These are phyloP conservation scores for Columba guinea DNA, from an alignment of 2,797 vertebrate species.

Conservation along the genomic window DNA sequence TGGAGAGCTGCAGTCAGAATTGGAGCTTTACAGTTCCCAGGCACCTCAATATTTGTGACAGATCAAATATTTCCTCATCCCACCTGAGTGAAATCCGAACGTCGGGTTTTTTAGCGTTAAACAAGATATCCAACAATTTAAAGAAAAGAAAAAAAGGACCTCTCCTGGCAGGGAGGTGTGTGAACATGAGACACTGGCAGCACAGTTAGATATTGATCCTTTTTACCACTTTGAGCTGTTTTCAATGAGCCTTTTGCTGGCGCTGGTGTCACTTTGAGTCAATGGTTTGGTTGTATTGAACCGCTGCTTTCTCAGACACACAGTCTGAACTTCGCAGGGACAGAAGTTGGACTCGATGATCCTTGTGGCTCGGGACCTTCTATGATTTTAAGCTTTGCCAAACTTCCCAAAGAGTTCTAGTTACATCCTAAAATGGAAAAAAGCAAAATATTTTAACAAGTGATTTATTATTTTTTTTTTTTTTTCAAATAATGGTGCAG, in stretches of 20 bases:
- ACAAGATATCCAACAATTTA: neutral
- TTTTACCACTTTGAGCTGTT: neutral
- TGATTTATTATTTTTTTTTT: too few species aligned
- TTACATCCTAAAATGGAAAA: accelerated
- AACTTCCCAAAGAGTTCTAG: neutral
- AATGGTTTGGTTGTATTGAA: neutral
- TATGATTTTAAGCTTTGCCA: too few species aligned
- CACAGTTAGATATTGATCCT: neutral
- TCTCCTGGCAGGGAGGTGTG: neutral
- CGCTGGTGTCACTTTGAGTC: neutral
- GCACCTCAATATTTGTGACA: neutral
- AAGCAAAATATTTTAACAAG: neutral
- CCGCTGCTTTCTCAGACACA: too few species aligned
- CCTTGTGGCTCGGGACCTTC: too few species aligned
- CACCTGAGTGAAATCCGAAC: neutral
- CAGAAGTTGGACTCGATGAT: too few species aligned
- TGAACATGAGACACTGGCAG: neutral
- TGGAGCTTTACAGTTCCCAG: neutral
- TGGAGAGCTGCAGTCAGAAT: neutral
- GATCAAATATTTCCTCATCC: neutral
- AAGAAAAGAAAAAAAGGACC: too few species aligned
- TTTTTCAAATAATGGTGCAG: neutral
- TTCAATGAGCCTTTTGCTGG: neutral
- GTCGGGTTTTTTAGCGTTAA: neutral
- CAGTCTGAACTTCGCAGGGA: too few species aligned